These are phyloP conservation scores for Fregata magnificens DNA, from an alignment of 2,113 vertebrate genomes.

Conservation along the genomic window DNA sequence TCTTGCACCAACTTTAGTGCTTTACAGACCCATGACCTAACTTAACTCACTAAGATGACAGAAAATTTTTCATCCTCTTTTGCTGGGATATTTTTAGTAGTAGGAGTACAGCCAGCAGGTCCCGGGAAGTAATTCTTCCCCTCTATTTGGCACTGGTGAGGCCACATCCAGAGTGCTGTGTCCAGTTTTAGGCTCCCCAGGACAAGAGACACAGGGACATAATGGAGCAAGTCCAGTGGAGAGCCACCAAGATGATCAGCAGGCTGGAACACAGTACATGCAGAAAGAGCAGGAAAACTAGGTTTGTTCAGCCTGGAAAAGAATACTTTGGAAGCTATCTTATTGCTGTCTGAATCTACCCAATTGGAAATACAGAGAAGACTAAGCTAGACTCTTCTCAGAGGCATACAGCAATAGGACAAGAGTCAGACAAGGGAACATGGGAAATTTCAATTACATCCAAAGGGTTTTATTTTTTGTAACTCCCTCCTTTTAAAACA, in stretches of 20 bases:
- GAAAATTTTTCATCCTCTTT: not conserved
- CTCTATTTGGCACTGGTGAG: not conserved
- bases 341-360: not conserved
- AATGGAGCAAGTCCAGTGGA: not conserved
- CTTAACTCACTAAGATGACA: not conserved
- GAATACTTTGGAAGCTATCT: not conserved
- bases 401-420: not conserved
- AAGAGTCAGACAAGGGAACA: not conserved
- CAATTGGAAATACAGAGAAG: not conserved
- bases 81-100: not conserved
- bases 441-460: not conserved
- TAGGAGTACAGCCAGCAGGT: not conserved
- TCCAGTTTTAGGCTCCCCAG: not conserved
- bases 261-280: not conserved
- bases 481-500: not conserved
- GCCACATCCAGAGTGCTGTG: not conserved
- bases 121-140: not conserved
- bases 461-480: not conserved
- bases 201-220: not conserved
- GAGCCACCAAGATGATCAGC: not conserved
- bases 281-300: not conserved
- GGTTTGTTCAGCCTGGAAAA: not conserved
- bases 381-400: not conserved
- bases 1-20: not conserved
- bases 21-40: not conserved